phyloP scores from a whole-genome alignment of 2,113 vertebrate species.

The Phocoena phocoena region DNA sequence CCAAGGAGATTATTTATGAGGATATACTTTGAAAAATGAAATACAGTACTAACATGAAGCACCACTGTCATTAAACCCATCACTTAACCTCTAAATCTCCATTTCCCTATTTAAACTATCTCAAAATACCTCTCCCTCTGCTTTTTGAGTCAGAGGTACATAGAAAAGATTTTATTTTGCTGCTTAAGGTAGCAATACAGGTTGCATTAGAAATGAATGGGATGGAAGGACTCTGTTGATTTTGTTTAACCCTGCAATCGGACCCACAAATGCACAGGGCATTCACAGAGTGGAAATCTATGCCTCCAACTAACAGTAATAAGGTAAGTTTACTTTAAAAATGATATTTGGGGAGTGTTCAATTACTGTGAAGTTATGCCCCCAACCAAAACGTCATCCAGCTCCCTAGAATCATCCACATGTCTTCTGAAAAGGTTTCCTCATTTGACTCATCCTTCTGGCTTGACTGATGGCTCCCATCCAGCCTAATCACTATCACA shows the following conservation, averaged over 20 bases:
- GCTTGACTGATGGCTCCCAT: neutral
- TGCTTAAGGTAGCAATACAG: neutral
- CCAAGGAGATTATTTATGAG: neutral
- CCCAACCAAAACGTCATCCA: neutral
- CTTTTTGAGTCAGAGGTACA: neutral
- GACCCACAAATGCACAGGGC: fast-evolving
- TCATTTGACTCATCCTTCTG: neutral
- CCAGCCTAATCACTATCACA: neutral
- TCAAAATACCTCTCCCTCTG: neutral
- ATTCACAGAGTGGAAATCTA: neutral
- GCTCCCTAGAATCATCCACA: neutral
- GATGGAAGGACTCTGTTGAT: neutral
- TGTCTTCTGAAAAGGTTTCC: neutral
- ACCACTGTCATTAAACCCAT: neutral
- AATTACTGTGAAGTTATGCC: neutral
- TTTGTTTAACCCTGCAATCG: neutral
- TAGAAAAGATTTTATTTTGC: neutral
- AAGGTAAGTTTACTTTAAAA: neutral
- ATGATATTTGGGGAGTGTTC: neutral
- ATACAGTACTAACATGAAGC: neutral
- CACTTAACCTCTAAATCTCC: neutral
- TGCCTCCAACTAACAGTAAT: neutral
- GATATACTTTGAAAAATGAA: neutral
- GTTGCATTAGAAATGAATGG: neutral
- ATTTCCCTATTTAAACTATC: neutral